These are phyloP conservation scores for Meteorus cinctellus DNA, from an alignment of 2,888 invertebrate genomes.

Conservation along the genomic window DNA sequence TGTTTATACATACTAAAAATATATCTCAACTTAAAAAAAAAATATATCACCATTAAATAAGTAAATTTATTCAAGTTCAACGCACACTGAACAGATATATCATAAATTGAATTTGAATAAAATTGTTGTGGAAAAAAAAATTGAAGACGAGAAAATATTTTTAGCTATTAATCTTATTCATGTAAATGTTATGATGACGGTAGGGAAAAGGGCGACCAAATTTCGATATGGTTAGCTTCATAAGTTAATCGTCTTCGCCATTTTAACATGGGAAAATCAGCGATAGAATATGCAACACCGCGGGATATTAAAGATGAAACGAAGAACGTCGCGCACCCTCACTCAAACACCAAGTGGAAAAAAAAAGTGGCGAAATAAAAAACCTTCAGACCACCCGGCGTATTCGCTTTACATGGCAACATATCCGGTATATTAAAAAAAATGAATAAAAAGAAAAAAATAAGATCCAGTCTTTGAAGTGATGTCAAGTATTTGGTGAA, in stretches of 20 bases:
- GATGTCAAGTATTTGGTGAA: not conserved
- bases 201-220: no score
- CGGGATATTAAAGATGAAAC: not conserved
- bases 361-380: conserved; percentile 4
- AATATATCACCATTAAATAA: not conserved
- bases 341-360: not conserved
- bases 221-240: not conserved
- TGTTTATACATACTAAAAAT: not conserved
- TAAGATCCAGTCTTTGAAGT: not conserved
- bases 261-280: not conserved
- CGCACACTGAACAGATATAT: not conserved
- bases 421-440: conserved; percentile 18
- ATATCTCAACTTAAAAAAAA: not conserved
- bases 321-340: not conserved
- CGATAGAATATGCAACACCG: not conserved
- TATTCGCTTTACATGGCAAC: not conserved
- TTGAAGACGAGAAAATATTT: not conserved
- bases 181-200: no score
- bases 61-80: not conserved
- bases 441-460: not conserved
- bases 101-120: not conserved
- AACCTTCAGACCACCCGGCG: conserved; percentile 17
- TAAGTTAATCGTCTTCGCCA: not conserved
- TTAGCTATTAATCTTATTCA: not conserved
- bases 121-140: no score